Percentiles rank a stretch among this genome's conserved stretches.
Conservation (phyloP, 2,797 vertebrate species). For the Acrossocheilus fasciatus region DNA sequence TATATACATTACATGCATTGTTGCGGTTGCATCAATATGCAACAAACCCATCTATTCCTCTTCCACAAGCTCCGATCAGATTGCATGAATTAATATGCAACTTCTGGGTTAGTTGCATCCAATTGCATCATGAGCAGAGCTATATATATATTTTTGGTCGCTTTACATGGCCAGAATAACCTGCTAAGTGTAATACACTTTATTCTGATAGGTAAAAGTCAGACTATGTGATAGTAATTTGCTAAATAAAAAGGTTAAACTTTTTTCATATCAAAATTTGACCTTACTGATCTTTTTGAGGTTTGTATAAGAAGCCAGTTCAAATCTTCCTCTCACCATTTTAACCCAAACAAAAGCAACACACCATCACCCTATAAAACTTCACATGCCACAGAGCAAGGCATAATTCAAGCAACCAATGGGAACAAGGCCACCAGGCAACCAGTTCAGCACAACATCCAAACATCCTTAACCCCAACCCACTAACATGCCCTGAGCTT, state of each 20-base stretch:
- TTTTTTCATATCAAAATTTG: not conserved
- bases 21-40: not conserved
- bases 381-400: conserved; percentile 33
- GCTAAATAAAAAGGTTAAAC: not conserved
- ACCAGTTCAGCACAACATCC: conserved; percentile 34
- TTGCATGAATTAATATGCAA: not conserved
- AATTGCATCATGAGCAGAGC: conserved; percentile 8
- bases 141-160: not conserved
- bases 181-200: not conserved
- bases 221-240: not conserved
- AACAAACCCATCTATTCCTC: not conserved
- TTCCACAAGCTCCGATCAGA: not conserved
- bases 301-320: not conserved
- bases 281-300: not conserved
- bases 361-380: conserved; percentile 20
- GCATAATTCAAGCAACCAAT: conserved; percentile 40
- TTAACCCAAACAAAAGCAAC: conserved; percentile 5
- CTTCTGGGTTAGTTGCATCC: conserved; percentile 7
- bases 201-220: not conserved
- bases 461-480: conserved; percentile 27
- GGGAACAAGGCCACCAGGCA: conserved; percentile 14
- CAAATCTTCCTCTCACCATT: not conserved
- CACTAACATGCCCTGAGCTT: conserved; percentile 42
- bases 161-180: not conserved
- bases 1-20: conserved; percentile 7